Evolutionary conservation across 2,113 vertebrate genomes (phyloP).

Genomic region (Felis catus): DNA sequence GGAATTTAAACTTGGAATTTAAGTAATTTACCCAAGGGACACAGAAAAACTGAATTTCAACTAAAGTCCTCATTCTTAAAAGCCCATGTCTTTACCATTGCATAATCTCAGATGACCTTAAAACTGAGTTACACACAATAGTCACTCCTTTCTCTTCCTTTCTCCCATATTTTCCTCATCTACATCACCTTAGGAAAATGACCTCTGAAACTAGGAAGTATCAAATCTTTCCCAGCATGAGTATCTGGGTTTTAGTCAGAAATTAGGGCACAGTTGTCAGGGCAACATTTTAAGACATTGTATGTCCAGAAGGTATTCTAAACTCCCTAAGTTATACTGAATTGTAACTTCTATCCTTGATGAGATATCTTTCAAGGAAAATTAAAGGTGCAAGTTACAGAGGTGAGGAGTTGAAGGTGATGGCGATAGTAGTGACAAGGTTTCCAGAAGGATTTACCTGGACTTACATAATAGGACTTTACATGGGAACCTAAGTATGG

Average conservation of each 20-base stretch:
- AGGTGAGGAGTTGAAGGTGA: background rate
- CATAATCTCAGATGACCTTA: background rate
- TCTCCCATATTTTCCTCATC: background rate
- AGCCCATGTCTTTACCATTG: background rate
- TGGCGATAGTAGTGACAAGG: background rate
- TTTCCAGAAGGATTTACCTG: background rate
- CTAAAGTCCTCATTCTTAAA: background rate
- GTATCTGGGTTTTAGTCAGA: background rate
- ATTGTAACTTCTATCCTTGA: background rate
- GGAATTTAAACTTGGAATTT: constrained; percentile 6
- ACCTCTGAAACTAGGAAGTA: background rate
- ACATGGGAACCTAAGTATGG: background rate
- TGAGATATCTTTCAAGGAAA: background rate
- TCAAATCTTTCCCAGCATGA: background rate
- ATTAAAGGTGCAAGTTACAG: background rate
- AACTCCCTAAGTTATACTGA: background rate
- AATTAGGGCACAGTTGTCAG: background rate
- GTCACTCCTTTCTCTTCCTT: background rate
- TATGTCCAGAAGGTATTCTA: background rate
- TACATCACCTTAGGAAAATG: background rate
- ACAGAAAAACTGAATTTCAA: background rate
- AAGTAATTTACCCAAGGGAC: background rate
- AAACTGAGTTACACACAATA: background rate
- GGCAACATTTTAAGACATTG: background rate
- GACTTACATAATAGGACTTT: background rate